Evolutionary conservation across 2,113 vertebrate genomes (phyloP).

Genomic region (Dermatemys mawii): DNA sequence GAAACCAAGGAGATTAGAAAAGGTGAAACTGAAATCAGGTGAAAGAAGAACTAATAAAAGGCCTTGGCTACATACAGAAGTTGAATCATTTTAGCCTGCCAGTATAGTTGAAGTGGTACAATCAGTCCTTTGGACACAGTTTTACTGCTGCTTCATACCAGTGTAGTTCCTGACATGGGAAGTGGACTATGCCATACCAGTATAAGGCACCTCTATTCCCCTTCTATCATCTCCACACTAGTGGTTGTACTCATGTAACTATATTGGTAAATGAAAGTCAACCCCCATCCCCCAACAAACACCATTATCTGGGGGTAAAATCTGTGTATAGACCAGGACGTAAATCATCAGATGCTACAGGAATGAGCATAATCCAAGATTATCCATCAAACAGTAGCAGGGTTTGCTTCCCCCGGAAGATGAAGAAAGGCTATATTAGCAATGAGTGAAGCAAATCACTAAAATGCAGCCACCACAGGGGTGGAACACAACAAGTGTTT

Average conservation of each 20-base stretch:
- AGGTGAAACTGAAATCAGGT: background rate
- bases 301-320: background rate
- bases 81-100: too few species aligned
- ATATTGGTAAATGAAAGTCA: background rate
- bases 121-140: background rate
- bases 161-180: background rate
- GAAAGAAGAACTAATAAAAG: background rate
- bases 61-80: background rate
- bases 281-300: background rate
- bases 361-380: background rate
- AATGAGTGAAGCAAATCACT: background rate
- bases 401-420: background rate
- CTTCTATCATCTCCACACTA: background rate
- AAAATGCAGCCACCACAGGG: background rate
- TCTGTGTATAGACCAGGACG: background rate
- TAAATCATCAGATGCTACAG: background rate
- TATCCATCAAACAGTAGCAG: background rate
- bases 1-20: background rate
- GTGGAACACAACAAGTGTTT: background rate
- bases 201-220: background rate
- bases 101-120: too few species aligned
- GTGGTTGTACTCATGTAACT: background rate
- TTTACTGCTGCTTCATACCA: background rate
- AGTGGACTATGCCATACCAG: background rate
- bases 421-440: background rate